phyloP scores from a whole-genome alignment of 2,888 invertebrate species.

The Xylocampa areola region DNA sequence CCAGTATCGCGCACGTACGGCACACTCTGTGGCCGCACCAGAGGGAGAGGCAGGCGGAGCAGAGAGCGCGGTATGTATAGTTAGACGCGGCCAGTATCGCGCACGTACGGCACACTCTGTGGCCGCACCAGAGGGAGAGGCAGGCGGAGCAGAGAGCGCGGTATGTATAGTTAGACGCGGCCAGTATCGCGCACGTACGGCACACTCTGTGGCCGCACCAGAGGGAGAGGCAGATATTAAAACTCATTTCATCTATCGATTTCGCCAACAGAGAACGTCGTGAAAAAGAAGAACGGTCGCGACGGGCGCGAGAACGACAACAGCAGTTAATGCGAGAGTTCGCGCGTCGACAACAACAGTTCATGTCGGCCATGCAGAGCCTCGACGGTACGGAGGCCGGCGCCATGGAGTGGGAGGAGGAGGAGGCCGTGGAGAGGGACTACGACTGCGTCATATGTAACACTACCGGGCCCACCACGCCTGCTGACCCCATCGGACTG shows the following conservation, averaged over 20 bases:
- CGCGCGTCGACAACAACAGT: conserved; percentile 96
- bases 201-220: no score
- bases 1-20: no score
- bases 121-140: no score
- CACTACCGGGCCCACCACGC: conserved; percentile 95
- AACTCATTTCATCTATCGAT: neutral
- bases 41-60: no score
- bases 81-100: no score
- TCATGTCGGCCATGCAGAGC: conserved; percentile 91
- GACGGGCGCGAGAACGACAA: conserved; percentile 96
- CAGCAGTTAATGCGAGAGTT: conserved; percentile 98
- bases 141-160: no score
- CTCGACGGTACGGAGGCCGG: conserved; percentile 83
- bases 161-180: no score
- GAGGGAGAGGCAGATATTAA: neutral
- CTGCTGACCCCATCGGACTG: conserved; percentile 94
- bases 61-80: no score
- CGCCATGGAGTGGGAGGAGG: conserved; percentile 91
- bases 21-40: no score
- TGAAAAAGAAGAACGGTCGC: conserved; percentile 95
- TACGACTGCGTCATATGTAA: conserved; percentile 99
- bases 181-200: no score
- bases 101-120: no score
- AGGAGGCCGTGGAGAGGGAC: conserved; percentile 91
- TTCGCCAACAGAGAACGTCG: conserved; percentile 87